These are phyloP conservation scores for Prenolepis imparis DNA, from an alignment of 2,888 invertebrate genomes.

Conservation along the genomic window DNA sequence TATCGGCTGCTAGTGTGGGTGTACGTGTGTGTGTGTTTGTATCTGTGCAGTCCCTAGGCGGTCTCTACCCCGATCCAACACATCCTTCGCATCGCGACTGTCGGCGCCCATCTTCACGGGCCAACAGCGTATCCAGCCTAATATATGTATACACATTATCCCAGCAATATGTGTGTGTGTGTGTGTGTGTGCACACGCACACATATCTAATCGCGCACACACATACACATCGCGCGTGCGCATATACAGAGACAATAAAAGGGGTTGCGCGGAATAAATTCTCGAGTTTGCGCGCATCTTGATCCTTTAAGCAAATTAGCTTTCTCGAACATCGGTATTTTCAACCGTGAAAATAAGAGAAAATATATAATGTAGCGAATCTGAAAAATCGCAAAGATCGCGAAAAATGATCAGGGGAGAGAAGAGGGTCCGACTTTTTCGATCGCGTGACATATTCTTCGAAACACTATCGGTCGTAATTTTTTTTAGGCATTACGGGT, in stretches of 20 bases:
- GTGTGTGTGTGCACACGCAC: no score
- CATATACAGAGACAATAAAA: constrained; percentile 30
- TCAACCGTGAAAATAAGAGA: neutral
- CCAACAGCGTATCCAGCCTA: constrained; percentile 65
- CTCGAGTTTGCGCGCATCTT: neutral
- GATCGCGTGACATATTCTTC: neutral
- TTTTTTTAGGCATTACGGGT: neutral
- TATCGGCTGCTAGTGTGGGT: constrained; percentile 49
- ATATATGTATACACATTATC: constrained; percentile 52
- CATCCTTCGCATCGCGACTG: constrained; percentile 54
- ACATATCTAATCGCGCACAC: constrained; percentile 18
- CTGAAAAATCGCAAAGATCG: neutral
- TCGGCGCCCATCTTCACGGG: constrained; percentile 79
- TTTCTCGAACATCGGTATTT: neutral
- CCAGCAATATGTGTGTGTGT: no score
- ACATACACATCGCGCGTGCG: constrained; percentile 57
- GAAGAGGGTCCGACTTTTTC: neutral
- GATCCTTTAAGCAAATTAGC: neutral
- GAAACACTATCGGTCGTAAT: neutral
- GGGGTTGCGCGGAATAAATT: neutral
- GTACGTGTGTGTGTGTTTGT: constrained; percentile 37
- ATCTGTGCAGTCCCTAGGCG: constrained; percentile 58
- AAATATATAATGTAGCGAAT: neutral
- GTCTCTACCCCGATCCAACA: constrained; percentile 55
- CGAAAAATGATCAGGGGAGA: neutral